Base-by-base conservation (phyloP, 2,113 vertebrate species). In the Odocoileus hemionus region DNA sequence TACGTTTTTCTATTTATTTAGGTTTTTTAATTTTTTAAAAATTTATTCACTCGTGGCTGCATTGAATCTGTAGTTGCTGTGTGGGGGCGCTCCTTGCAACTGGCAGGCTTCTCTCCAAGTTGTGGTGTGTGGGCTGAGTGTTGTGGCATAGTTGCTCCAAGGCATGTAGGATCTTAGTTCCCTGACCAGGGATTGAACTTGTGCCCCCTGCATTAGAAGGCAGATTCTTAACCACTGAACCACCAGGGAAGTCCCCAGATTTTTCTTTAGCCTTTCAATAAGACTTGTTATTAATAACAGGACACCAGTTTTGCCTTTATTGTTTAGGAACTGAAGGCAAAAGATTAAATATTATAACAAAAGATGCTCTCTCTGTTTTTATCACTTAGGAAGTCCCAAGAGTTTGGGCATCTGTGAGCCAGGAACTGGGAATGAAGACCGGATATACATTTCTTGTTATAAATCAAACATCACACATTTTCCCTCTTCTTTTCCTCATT, bases 1-100 rank as follows among this genome's bases (percentile, higher is more conserved):
- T 43, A 74, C 36, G 36, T 39, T 13, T 84, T 91, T 86, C 58
- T 39, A n/a, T 74, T 89, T 70, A 58, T 39, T 70, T 84, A 67
- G 15, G 12, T 19, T 93, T 89, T 70, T 78, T 70, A 23, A 36
- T 39, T 70, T 39, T 0, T 0, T 2, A 12, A 26, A 58, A 70
- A 39, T 70, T 5, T 70, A 70, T 39, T 23, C n/a, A 70, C 12
- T 39, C 5, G 39, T 70, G n/a, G n/a, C 67, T 70, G 67, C 67
- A 3, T 6, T 39, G 19, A 5, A 21, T 23, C n/a, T 70, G n/a
- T 70, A 21, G 67, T 70, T 70, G n/a, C 67, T 70, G 67, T 0
- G 0, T 23, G n/a, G n/a, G n/a, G n/a, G 64, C 9, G 9, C 67
- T 39, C n/a, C n/a, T 39, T 39, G n/a, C 19, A 23, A 19, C 19